phyloP scores from a whole-genome alignment of 2,113 vertebrate species.

The Pygoscelis antarcticus region DNA sequence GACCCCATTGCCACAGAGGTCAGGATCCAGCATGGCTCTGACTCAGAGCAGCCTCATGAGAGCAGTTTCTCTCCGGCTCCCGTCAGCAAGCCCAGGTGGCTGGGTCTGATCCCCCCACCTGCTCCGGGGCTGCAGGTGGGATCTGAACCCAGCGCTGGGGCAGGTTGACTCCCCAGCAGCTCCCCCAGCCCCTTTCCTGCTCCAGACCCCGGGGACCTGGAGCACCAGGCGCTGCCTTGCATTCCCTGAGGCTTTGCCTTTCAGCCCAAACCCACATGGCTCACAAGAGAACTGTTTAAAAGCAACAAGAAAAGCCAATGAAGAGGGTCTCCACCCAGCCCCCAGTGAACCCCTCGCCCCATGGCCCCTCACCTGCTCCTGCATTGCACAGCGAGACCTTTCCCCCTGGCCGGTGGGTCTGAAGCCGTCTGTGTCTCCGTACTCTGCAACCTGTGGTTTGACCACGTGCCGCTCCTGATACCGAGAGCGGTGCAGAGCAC shows the following conservation, averaged over 20 bases:
- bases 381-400: not conserved
- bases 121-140: fast-evolving
- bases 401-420: fast-evolving
- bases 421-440: fast-evolving
- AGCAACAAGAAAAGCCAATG: not conserved
- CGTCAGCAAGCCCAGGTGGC: fast-evolving
- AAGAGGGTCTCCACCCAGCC: fast-evolving
- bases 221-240: fast-evolving
- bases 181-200: not conserved
- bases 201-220: fast-evolving
- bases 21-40: not conserved
- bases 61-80: not conserved
- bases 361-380: conserved; percentile 4
- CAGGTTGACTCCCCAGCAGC: not conserved
- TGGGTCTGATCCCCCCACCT: fast-evolving
- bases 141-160: not conserved
- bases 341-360: fast-evolving
- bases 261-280: not conserved
- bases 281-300: not conserved
- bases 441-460: not conserved
- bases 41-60: not conserved
- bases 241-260: not conserved
- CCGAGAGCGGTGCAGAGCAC: not conserved
- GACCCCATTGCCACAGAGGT: not conserved
- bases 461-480: not conserved